Conservation (phyloP, 2,888 invertebrate species). For the Perdita meconis region DNA sequence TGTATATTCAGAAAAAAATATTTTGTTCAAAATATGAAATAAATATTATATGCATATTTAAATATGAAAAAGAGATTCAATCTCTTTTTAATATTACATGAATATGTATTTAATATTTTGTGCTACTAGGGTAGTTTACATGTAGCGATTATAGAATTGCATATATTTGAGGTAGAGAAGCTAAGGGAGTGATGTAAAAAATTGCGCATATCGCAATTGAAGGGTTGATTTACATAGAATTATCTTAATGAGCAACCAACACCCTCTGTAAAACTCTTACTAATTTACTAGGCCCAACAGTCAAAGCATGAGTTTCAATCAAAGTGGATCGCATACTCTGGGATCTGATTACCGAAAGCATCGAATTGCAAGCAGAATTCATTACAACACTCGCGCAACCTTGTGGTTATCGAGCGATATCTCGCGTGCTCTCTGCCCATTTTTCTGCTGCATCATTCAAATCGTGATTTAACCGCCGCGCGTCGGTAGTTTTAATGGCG, state of each 20-base stretch:
- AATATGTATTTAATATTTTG: too few species aligned
- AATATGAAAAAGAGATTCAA: too few species aligned
- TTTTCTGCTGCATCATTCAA: constrained; percentile 26
- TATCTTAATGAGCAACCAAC: background rate
- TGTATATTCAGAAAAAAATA: too few species aligned
- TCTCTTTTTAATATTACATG: too few species aligned
- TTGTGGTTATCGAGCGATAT: constrained; percentile 34
- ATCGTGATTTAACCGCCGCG: background rate
- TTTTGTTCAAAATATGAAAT: too few species aligned
- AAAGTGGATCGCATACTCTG: background rate
- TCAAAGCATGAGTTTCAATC: background rate
- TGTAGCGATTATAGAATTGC: too few species aligned
- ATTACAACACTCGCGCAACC: constrained; percentile 8
- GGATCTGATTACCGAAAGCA: background rate
- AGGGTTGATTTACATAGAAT: background rate
- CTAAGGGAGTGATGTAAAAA: too few species aligned
- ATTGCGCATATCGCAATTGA: background rate
- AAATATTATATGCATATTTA: too few species aligned
- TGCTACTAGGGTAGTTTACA: too few species aligned
- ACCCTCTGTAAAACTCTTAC: background rate
- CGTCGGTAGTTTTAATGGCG: background rate
- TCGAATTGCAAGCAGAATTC: background rate
- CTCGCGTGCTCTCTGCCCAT: constrained; percentile 30
- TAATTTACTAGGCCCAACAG: background rate
- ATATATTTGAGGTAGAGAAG: too few species aligned